These are phyloP conservation scores for Rhadina sibilatrix DNA, from an alignment of 2,113 vertebrate species.

Conservation along the genomic window DNA sequence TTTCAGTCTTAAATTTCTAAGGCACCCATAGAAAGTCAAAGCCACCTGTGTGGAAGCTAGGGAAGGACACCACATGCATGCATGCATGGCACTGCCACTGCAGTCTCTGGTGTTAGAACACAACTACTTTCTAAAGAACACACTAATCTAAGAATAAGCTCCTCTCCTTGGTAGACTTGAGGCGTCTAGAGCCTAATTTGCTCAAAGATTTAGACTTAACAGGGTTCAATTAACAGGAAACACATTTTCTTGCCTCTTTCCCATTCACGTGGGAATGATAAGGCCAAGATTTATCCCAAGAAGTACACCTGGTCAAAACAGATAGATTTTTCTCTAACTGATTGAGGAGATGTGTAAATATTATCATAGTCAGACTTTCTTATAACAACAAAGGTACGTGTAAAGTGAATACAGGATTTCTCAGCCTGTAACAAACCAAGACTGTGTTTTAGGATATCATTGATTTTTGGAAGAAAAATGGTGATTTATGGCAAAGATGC, in stretches of 20 bases:
- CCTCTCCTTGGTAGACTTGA: neutral
- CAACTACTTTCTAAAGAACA: neutral
- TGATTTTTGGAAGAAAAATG: slow-evolving; percentile 16
- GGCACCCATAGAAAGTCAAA: neutral
- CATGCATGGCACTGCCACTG: neutral
- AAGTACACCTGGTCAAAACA: neutral
- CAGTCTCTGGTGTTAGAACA: neutral
- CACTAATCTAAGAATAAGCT: neutral
- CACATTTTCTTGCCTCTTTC: neutral
- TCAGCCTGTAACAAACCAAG: neutral
- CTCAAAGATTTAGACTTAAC: neutral
- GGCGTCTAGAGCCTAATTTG: neutral
- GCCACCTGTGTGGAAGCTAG: neutral
- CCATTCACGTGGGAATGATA: neutral
- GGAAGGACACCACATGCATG: neutral
- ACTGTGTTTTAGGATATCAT: neutral
- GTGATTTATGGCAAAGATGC: slow-evolving; percentile 10
- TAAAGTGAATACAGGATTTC: slow-evolving; percentile 1
- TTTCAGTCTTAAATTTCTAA: neutral
- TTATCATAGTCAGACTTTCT: neutral
- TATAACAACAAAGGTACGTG: neutral
- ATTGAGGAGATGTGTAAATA: slow-evolving; percentile 5
- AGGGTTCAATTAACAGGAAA: neutral
- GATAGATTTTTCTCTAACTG: slow-evolving; percentile 23
- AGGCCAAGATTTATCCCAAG: neutral